These are phyloP conservation scores for Chymomyza caudatula DNA, from an alignment of 2,888 invertebrate genomes.

Conservation along the genomic window DNA sequence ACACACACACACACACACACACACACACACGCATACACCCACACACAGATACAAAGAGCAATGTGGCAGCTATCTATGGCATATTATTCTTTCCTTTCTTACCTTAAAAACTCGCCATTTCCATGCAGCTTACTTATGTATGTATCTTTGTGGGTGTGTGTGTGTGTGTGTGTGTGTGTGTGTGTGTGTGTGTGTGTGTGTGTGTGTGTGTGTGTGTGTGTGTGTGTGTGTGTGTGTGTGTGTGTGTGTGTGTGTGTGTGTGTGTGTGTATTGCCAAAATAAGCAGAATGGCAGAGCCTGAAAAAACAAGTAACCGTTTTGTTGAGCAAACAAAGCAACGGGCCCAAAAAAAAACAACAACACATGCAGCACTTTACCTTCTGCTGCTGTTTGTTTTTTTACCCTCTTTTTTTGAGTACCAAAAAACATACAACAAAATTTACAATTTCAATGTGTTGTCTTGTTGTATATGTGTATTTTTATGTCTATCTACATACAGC, in stretches of 20 bases:
- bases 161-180: neutral
- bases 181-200: slow-evolving; percentile 26
- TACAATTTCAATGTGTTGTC: slow-evolving; percentile 59
- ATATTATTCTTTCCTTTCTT: slow-evolving; percentile 52
- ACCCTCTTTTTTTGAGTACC: slow-evolving; percentile 15
- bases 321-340: slow-evolving; percentile 42
- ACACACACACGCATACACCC: neutral
- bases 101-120: slow-evolving; percentile 28
- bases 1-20: neutral
- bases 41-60: slow-evolving; percentile 10
- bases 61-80: slow-evolving; percentile 27
- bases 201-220: slow-evolving; percentile 18
- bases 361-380: slow-evolving; percentile 2
- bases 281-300: slow-evolving; percentile 61
- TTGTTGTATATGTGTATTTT: slow-evolving; percentile 21
- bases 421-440: slow-evolving; percentile 51
- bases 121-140: neutral
- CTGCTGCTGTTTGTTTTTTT: slow-evolving; percentile 42
- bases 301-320: slow-evolving; percentile 69
- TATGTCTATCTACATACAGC: slow-evolving; percentile 2
- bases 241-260: slow-evolving; percentile 26
- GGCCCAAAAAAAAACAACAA: slow-evolving; percentile 34
- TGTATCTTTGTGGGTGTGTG: slow-evolving; percentile 4
- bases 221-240: neutral
- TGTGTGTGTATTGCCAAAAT: slow-evolving; percentile 36